Evolutionary conservation across 92 coral and sea anemone genomes (phyloP), one percentile per base, ranked within the genome.

Genomic region (Palythoa caribaeorum): DNA sequence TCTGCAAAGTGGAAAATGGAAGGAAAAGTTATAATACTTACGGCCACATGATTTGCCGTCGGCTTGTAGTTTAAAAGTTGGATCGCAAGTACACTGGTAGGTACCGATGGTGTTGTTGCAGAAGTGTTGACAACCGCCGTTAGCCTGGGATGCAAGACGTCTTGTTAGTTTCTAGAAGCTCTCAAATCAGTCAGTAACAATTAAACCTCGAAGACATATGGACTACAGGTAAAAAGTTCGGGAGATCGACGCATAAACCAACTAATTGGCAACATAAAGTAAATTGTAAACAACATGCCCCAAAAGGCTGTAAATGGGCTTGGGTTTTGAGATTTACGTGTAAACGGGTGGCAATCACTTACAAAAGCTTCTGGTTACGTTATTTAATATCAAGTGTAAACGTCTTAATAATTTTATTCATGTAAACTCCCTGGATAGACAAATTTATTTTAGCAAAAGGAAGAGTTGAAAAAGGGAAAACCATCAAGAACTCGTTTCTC

Each of bases 51-150:
- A 91, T 70, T 95, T 95, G 68, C 97, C 94, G 77, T 97, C 99
- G n/a, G 96, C 84, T 78, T 94, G 98, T 60, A 97, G 92, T 81
- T 94, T 97, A 78, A 71, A 97, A 11, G 92, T 93, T 2, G 99
- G 99, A 75, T 93, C 94, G 40, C 99, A 97, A 11, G 94, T 91
- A 62, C 99, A 97, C 86, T 97, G 97, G 55, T 89, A 94, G 2
- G 98, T 91, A 14, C 99, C 99, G 2, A 93, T 93, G 2, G 95
- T 91, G 87, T 97, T 97, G 63, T 94, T 93, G 15, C 99, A 97
- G 91, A 92, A 92, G 77, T 96, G 99, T 17, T 94, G 98, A 83
- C 99, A 96, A 17, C 99, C 99, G 68, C 99, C 99, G 76, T 96
- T 97, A 79, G 85, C 94, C 99, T 97, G 72, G n/a, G 28, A 86